Evolutionary conservation across 2,113 vertebrate genomes (phyloP), one percentile per base, ranked within the genome.

Genomic region (Eolophus roseicapilla): DNA sequence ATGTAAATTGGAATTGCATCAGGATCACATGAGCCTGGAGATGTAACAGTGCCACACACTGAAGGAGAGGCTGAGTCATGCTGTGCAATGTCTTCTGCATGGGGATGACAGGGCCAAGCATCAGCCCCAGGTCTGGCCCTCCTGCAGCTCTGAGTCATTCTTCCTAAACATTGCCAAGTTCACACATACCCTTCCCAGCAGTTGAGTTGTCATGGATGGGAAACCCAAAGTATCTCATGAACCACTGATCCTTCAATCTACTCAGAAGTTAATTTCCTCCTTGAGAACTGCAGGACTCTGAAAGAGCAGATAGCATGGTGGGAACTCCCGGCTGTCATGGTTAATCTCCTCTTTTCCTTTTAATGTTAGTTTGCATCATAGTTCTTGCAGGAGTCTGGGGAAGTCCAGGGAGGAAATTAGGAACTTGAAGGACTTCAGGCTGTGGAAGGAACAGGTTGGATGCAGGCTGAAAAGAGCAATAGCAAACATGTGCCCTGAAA

Each of bases 1-100:
- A 96, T 81, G 82, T 81, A 89, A 92, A 92, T 1, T n/a, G 55
- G 17, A 82, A 71, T 85, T 96, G n/a, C 83, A 92, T 89, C 85
- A 96, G 52, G n/a, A 68, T 92, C 92, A 91, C 63, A 83, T 92
- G 77, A 91, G 31, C n/a, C 37, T 31, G 20, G 39, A 84, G 71
- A 49, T 23, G 27, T 43, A 70, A 41, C 6, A 59, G 64, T 0
- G 0, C 49, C 37, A 62, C 37, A 86, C 6, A 16, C 21, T 43
- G 46, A 25, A 73, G 63, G 37, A 41, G 17, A 44, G 11, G n/a
- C 33, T 80, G 64, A 88, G 71, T 71, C 85, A 76, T 50, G 11
- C 59, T 73, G 12, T 46, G 27, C 13, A 16, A 0, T 41, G 17
- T 9, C 59, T 82, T 53, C 39, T 82, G 39, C 39, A 33, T 6